Evolutionary conservation across 2,797 vertebrate genomes (phyloP).

Genomic region (Labeo calbasu): DNA sequence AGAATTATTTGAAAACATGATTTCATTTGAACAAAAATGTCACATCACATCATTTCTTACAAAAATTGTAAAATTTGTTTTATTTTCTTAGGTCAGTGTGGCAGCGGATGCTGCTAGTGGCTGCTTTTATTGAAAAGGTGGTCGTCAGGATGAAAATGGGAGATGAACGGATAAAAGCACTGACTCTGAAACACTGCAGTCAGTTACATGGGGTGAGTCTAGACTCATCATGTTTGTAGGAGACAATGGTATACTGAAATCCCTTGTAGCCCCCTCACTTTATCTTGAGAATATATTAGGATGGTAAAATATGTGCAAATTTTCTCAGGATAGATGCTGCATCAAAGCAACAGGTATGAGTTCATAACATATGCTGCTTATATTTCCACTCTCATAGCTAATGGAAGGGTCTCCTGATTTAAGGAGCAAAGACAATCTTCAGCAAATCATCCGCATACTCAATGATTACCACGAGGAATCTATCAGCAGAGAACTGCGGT

Average conservation of each 20-base stretch:
- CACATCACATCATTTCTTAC: neutral
- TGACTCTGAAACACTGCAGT: conserved; percentile 73
- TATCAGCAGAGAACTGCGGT: conserved; percentile 72
- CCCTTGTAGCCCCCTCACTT: neutral
- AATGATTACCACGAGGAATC: conserved; percentile 71
- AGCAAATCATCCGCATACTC: conserved; percentile 76
- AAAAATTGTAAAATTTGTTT: neutral
- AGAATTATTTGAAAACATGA: neutral
- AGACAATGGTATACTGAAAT: neutral
- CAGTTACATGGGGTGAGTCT: conserved; percentile 70
- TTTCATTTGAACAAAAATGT: neutral
- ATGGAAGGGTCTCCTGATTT: conserved; percentile 72
- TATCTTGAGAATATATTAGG: neutral
- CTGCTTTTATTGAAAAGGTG: conserved; percentile 75
- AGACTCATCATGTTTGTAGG: neutral
- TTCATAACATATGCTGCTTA: neutral
- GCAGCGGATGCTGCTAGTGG: conserved; percentile 69
- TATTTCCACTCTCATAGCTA: conserved; percentile 64
- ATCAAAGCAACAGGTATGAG: neutral
- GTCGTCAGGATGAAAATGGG: conserved; percentile 56
- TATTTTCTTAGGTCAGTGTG: conserved; percentile 68
- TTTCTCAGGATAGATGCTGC: neutral
- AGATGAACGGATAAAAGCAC: conserved; percentile 55
- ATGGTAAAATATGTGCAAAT: neutral
- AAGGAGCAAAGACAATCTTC: conserved; percentile 60